Conservation (phyloP, 2,888 invertebrate species). For the Orchestes rusci region DNA sequence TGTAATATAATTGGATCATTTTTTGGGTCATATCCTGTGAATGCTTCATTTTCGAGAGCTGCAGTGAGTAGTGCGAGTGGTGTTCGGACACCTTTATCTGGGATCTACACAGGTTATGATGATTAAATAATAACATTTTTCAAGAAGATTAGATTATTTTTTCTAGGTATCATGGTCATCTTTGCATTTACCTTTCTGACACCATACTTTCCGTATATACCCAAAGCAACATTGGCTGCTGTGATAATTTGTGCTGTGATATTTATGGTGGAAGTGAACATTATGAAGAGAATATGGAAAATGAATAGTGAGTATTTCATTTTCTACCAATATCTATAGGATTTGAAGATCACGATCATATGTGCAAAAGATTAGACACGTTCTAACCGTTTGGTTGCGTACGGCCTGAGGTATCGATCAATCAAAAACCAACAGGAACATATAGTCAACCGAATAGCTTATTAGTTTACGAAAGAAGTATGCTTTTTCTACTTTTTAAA, state of each 20-base stretch:
- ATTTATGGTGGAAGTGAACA: conserved; percentile 62
- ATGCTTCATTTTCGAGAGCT: conserved; percentile 66
- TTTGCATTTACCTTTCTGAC: conserved; percentile 64
- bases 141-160: not conserved
- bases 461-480: no score
- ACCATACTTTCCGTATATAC: conserved; percentile 68
- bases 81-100: conserved; percentile 66
- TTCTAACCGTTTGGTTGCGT: no score
- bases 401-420: no score
- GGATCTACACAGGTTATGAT: conserved; percentile 59
- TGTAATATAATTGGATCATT: conserved; percentile 70
- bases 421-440: no score
- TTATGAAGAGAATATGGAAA: conserved; percentile 57
- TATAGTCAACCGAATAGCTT: no score
- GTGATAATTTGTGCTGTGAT: conserved; percentile 68
- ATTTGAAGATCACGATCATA: no score
- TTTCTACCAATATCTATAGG: no score
- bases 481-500: no score
- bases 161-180: conserved; percentile 50
- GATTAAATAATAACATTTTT: not conserved
- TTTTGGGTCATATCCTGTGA: conserved; percentile 70
- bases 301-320: conserved; percentile 48
- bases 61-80: conserved; percentile 78
- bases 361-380: no score
- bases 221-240: conserved; percentile 59